Evolutionary conservation across 2,797 vertebrate species (phyloP).

Genomic region (Coranthus polyacanthus): DNA sequence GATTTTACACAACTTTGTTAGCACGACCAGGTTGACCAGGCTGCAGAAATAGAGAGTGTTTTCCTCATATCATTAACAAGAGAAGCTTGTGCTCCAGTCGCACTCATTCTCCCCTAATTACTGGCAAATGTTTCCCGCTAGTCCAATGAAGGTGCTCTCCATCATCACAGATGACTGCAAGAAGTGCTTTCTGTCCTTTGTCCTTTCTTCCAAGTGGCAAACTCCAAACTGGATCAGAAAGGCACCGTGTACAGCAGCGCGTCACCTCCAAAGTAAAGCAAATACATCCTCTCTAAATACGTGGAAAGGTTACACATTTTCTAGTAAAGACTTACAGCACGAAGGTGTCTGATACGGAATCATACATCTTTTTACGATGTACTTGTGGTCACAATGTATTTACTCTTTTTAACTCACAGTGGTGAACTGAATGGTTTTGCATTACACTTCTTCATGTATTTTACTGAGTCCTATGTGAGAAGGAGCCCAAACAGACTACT

Average conservation of each 20-base stretch:
- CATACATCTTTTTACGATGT: too few relatives aligned
- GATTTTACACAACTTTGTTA: constrained; percentile 14
- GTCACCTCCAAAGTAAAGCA: neutral
- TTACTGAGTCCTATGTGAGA: too few relatives aligned
- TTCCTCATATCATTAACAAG: constrained; percentile 75
- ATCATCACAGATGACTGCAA: constrained; percentile 69
- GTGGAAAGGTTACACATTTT: constrained; percentile 10
- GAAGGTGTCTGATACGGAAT: too few relatives aligned
- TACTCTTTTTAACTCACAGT: too few relatives aligned
- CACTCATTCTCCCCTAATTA: constrained; percentile 75
- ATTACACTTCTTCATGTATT: too few relatives aligned
- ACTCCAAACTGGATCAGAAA: constrained; percentile 45
- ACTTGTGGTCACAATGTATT: too few relatives aligned
- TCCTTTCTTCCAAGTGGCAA: constrained; percentile 43
- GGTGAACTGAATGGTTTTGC: too few relatives aligned
- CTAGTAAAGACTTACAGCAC: neutral
- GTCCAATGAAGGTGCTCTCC: constrained; percentile 67
- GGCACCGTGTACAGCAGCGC: neutral
- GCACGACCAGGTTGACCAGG: constrained; percentile 29
- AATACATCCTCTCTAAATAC: neutral
- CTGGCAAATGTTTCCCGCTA: constrained; percentile 72
- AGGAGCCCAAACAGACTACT: too few relatives aligned
- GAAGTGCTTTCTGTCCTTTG: constrained; percentile 56
- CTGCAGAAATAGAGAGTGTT: constrained; percentile 39
- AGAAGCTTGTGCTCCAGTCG: constrained; percentile 60